Percentiles rank a stretch among this genome's conserved stretches.
These are phyloP conservation scores for Aricia artaxerxes DNA, from an alignment of 2,888 invertebrate species.

Conservation along the genomic window DNA sequence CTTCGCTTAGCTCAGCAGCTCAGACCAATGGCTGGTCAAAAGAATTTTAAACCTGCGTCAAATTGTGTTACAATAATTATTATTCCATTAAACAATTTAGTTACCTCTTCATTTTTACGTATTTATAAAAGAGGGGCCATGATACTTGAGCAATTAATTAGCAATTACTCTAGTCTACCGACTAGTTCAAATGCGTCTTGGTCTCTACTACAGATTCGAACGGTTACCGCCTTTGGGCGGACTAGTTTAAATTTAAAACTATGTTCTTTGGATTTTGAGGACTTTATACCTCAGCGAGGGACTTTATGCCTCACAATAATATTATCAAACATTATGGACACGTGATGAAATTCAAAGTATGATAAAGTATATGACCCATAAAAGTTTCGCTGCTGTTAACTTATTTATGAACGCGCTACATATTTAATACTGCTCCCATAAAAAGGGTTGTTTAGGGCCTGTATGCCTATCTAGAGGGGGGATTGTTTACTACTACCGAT, in stretches of 20 bases:
- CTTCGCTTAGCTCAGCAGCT: no score
- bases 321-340: constrained; percentile 58
- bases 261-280: not conserved
- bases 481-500: constrained; percentile 26
- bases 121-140: no score
- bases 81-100: no score
- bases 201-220: not conserved
- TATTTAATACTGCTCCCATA: constrained; percentile 61
- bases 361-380: constrained; percentile 74
- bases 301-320: constrained; percentile 56
- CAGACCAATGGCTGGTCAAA: no score
- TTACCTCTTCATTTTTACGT: no score
- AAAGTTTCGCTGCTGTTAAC: constrained; percentile 76
- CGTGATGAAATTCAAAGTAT: constrained; percentile 75
- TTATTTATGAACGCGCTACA: constrained; percentile 74
- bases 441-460: constrained; percentile 38
- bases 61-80: no score
- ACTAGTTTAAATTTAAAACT: not conserved
- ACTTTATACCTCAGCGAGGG: constrained; percentile 32
- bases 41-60: no score
- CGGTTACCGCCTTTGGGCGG: not conserved
- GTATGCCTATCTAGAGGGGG: constrained; percentile 18
- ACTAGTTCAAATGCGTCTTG: not conserved
- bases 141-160: no score
- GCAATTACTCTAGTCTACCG: not conserved